A percentile compares a stretch with the other conserved stretches of the same genome.
These are phyloP conservation scores for Mylabris phalerata DNA, from an alignment of 1,140 invertebrate genomes.

Conservation along the genomic window DNA sequence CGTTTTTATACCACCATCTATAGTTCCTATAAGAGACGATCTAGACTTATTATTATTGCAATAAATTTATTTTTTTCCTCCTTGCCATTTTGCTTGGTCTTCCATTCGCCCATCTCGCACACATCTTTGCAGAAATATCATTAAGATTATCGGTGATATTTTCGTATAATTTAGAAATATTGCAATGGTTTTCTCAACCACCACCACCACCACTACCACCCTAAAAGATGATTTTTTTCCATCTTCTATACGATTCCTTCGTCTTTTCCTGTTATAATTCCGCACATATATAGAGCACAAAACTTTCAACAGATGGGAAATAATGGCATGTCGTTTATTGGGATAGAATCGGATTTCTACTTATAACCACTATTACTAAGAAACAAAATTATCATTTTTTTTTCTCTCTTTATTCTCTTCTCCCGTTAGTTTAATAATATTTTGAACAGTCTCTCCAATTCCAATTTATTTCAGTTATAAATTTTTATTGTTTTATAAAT, in stretches of 20 bases:
- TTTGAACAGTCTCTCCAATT: too few relatives aligned
- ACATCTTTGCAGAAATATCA: conserved; percentile 20
- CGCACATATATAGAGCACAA: too few relatives aligned
- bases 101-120: conserved; percentile 8
- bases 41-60: conserved; percentile 15
- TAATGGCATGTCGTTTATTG: background rate
- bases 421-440: too few relatives aligned
- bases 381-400: background rate
- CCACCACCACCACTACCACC: conserved; percentile 8
- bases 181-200: conserved; percentile 9
- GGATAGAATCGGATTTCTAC: background rate
- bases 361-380: background rate
- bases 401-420: background rate
- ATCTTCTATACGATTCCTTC: conserved; percentile 1
- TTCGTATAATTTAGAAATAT: conserved; percentile 19
- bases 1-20: too few relatives aligned
- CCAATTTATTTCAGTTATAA: too few relatives aligned
- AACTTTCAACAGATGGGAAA: background rate
- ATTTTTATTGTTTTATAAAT: too few relatives aligned
- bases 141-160: conserved; percentile 28
- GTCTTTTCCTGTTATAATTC: background rate
- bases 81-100: conserved; percentile 6
- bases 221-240: conserved; percentile 1
- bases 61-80: conserved; percentile 21
- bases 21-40: background rate